Evolutionary conservation across 2,113 vertebrate species (phyloP).

Genomic region (Gymnorhina tibicen): DNA sequence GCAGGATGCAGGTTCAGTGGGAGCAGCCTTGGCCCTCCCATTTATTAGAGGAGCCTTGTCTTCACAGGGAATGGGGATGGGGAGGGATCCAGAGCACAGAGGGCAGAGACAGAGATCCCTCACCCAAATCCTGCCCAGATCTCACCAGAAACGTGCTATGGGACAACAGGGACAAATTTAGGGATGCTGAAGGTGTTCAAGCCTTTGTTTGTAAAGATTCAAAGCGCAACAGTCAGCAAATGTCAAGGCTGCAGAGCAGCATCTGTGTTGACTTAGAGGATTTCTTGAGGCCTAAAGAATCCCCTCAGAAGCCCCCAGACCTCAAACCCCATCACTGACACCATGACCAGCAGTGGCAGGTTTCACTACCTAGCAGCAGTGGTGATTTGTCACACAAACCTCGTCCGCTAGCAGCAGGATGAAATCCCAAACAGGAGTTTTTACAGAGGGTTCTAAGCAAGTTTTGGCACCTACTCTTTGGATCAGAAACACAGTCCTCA

Average conservation of each 20-base stretch:
- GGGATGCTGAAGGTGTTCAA: background rate
- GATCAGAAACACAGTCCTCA: background rate
- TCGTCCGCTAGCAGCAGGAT: background rate
- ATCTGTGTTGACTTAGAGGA: background rate
- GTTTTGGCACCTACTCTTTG: background rate
- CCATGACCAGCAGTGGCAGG: rapidly evolving
- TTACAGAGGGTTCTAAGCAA: background rate
- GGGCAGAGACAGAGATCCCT: background rate
- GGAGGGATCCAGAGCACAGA: background rate
- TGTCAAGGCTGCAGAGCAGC: background rate
- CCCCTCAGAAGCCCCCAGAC: background rate
- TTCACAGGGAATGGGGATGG: rapidly evolving
- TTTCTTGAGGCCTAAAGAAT: background rate
- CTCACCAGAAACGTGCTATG: background rate
- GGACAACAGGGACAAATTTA: background rate
- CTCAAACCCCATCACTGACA: background rate
- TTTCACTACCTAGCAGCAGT: background rate
- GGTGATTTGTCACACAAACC: background rate
- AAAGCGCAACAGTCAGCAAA: background rate
- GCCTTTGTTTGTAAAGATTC: background rate
- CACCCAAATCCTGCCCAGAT: background rate
- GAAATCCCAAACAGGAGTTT: background rate
- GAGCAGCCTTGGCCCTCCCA: background rate
- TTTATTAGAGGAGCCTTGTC: background rate
- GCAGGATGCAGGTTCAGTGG: background rate